Conservation (phyloP, 1,140 invertebrate genomes). For the Oedothorax gibbosus region DNA sequence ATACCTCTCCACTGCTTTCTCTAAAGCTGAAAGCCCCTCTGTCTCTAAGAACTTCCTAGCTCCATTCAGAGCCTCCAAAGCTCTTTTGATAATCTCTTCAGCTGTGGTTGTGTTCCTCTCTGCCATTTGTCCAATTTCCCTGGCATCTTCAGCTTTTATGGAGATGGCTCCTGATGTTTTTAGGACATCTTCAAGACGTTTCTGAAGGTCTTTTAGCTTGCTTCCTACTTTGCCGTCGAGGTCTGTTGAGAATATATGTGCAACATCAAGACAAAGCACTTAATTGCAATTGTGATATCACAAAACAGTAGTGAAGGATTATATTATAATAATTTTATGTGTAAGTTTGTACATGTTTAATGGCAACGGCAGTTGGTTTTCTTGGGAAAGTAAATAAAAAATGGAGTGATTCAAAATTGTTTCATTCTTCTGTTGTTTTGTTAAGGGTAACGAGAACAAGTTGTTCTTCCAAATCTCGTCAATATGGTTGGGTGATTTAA, state of each 20-base stretch:
- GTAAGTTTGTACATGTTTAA: too few species aligned
- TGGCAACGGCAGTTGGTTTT: too few species aligned
- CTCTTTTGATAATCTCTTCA: constrained; percentile 79
- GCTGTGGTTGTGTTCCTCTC: constrained; percentile 79
- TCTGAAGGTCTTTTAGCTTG: constrained; percentile 77
- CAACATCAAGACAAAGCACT: too few species aligned
- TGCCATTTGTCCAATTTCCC: constrained; percentile 71
- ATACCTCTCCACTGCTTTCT: constrained; percentile 78
- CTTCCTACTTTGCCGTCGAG: constrained; percentile 75
- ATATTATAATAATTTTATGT: too few species aligned
- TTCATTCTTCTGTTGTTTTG: too few species aligned
- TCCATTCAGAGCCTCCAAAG: constrained; percentile 78
- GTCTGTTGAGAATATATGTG: constrained; percentile 65
- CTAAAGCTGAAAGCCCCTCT: constrained; percentile 82
- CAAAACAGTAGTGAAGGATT: too few species aligned
- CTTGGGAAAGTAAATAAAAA: too few species aligned
- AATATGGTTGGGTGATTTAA: too few species aligned
- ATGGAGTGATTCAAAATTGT: too few species aligned
- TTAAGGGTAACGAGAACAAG: too few species aligned
- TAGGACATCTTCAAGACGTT: constrained; percentile 76
- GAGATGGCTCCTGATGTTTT: constrained; percentile 66
- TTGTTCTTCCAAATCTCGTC: too few species aligned
- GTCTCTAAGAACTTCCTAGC: constrained; percentile 81
- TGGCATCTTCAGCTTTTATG: constrained; percentile 74
- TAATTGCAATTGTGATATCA: too few species aligned